Percentiles rank a stretch among this genome's conserved stretches.
phyloP scores from a whole-genome alignment of 2,113 vertebrate species.

The Stomatorhinus ivindoensis region DNA sequence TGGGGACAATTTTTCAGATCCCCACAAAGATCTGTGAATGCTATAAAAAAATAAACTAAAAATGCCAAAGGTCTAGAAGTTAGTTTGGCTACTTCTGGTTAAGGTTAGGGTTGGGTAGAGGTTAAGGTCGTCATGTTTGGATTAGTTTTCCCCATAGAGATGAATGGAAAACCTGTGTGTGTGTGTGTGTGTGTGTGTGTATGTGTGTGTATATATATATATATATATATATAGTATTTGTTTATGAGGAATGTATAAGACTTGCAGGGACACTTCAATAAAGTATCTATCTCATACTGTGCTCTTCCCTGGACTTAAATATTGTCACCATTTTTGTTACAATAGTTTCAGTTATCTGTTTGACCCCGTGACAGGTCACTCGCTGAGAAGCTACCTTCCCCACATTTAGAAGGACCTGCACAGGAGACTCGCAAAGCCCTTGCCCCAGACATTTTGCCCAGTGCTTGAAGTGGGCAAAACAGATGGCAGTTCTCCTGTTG shows the following conservation, averaged over 20 bases:
- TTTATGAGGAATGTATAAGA: not conserved
- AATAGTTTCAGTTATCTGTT: not conserved
- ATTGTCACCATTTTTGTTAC: not conserved
- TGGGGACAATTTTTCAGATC: too few species aligned
- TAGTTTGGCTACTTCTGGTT: too few species aligned
- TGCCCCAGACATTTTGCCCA: not conserved
- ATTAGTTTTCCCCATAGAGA: too few species aligned
- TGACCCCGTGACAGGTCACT: not conserved
- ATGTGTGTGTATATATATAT: too few species aligned
- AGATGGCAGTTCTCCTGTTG: not conserved
- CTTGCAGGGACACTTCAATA: not conserved
- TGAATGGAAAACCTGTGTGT: too few species aligned
- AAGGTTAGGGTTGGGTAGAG: too few species aligned
- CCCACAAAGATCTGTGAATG: too few species aligned
- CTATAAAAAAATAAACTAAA: too few species aligned
- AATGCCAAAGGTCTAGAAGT: too few species aligned
- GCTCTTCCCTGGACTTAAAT: not conserved
- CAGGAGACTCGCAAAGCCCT: not conserved
- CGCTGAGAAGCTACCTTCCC: not conserved
- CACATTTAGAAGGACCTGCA: not conserved
- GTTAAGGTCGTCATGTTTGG: too few species aligned
- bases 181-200: too few species aligned
- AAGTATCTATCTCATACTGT: not conserved
- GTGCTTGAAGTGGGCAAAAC: not conserved
- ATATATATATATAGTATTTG: not conserved